These are phyloP conservation scores for Dicaeum eximium DNA, from an alignment of 2,113 vertebrate genomes.

Conservation along the genomic window DNA sequence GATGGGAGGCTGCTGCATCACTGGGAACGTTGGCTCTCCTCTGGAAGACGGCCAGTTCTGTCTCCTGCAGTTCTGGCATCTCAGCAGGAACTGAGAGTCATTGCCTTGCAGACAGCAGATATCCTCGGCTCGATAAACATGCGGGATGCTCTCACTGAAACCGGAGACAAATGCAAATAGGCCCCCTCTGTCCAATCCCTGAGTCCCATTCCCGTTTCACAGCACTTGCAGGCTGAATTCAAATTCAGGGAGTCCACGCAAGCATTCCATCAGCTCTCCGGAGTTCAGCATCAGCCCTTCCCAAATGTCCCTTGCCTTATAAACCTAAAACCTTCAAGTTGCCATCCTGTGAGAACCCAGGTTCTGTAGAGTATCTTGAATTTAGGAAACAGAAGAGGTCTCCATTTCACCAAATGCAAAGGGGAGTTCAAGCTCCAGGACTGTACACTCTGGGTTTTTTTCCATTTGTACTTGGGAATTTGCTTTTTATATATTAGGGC, in stretches of 20 bases:
- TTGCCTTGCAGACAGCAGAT: neutral
- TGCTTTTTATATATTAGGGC: neutral
- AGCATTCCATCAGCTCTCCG: neutral
- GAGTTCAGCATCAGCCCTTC: neutral
- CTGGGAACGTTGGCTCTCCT: rapidly evolving
- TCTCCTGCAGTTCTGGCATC: neutral
- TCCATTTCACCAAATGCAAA: neutral
- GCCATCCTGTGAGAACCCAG: rapidly evolving
- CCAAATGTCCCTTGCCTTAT: neutral
- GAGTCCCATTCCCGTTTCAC: neutral
- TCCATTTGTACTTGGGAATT: neutral
- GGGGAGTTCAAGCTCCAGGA: neutral
- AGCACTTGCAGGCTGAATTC: neutral
- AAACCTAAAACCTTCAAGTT: neutral
- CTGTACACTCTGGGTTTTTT: neutral
- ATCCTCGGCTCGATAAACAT: neutral
- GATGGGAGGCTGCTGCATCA: neutral
- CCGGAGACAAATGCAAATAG: neutral
- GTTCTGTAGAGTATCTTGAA: neutral
- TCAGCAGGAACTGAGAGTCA: neutral
- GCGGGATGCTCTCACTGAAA: neutral
- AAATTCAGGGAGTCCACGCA: neutral
- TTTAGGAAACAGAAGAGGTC: neutral
- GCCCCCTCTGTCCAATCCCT: neutral
- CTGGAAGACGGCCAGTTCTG: neutral